phyloP scores from a whole-genome alignment of 2,797 vertebrate species.

The Morelia viridis region DNA sequence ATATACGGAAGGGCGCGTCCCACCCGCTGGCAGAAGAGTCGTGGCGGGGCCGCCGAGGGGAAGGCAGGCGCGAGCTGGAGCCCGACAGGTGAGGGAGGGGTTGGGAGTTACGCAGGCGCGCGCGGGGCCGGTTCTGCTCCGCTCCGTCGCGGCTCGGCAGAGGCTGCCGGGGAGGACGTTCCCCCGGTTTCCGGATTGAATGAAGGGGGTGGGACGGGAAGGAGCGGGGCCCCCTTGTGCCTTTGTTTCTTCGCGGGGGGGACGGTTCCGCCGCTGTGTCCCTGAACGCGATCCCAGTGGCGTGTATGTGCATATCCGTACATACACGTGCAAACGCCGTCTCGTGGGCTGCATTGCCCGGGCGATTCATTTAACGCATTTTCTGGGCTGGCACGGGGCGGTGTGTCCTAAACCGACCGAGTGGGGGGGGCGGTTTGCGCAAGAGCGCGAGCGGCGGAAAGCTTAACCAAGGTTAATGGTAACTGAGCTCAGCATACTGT shows the following conservation, averaged over 20 bases:
- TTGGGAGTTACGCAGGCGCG: background rate
- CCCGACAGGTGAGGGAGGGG: background rate
- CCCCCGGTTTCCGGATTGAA: background rate
- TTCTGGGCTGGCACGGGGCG: background rate
- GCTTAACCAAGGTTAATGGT: background rate
- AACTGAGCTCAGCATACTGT: background rate
- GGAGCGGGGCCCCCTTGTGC: background rate
- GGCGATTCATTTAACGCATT: background rate
- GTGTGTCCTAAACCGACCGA: background rate
- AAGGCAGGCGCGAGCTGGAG: background rate
- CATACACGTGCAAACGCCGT: background rate
- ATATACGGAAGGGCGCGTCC: conserved; percentile 18
- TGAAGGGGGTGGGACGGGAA: background rate
- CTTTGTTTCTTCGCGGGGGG: too few species aligned
- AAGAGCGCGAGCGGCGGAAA: background rate
- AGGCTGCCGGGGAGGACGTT: background rate
- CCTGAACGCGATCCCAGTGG: background rate
- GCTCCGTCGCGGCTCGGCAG: too few species aligned
- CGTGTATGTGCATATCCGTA: background rate
- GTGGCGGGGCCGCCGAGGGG: background rate
- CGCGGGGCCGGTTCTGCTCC: background rate
- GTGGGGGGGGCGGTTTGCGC: background rate
- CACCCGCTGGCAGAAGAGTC: background rate
- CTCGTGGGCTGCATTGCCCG: background rate
- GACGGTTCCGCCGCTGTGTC: background rate